These are phyloP conservation scores for Enteromius unitaeniatus DNA, from an alignment of 2,797 vertebrate genomes.

Conservation along the genomic window DNA sequence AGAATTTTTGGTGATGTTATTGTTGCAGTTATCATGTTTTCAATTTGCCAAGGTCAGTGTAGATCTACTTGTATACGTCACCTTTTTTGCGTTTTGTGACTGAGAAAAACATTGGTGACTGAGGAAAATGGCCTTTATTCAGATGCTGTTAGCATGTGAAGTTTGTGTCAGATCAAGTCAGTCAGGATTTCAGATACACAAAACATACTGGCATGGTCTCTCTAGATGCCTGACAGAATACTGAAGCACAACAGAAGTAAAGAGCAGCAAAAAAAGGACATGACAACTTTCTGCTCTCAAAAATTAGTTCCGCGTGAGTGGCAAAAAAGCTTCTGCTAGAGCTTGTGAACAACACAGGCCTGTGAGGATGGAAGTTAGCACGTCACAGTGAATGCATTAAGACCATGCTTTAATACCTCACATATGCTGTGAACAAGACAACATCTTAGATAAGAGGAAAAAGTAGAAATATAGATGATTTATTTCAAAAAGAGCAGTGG, in stretches of 20 bases:
- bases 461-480: background rate
- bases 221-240: constrained; percentile 40
- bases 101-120: background rate
- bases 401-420: constrained; percentile 1
- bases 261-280: constrained; percentile 22
- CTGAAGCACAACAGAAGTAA: constrained; percentile 21
- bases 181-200: constrained; percentile 12
- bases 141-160: constrained; percentile 21
- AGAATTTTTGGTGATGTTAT: background rate
- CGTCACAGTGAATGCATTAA: constrained; percentile 36
- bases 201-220: constrained; percentile 15
- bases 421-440: constrained; percentile 11
- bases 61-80: background rate
- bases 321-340: constrained; percentile 42
- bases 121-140: constrained; percentile 22
- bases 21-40: background rate
- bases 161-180: constrained; percentile 29
- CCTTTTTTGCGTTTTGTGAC: background rate
- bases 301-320: constrained; percentile 47
- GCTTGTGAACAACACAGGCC: constrained; percentile 32
- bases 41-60: background rate
- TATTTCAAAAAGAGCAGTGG: background rate
- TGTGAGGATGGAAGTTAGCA: constrained; percentile 8
- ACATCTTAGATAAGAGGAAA: constrained; percentile 11
- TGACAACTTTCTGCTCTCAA: constrained; percentile 47